Evolutionary conservation across 2,888 invertebrate species (phyloP).

Genomic region (Steromphala cineraria): DNA sequence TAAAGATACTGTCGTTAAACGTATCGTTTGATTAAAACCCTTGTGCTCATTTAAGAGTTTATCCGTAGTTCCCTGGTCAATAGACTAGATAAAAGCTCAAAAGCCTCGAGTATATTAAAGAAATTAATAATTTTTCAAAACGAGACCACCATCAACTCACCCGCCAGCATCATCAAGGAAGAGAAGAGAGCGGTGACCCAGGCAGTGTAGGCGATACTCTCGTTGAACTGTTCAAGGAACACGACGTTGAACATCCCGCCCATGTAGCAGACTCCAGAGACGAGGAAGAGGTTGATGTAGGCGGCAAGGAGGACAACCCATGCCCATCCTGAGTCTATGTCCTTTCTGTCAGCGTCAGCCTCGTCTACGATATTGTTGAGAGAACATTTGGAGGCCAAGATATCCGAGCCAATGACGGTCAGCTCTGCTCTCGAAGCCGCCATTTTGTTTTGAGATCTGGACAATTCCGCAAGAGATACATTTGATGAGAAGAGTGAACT

Average conservation of each 20-base stretch:
- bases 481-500: no score
- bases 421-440: background rate
- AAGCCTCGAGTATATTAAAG: no score
- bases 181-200: slow-evolving; percentile 15
- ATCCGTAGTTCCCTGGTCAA: no score
- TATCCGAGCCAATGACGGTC: background rate
- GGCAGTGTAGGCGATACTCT: slow-evolving; percentile 1
- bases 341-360: background rate
- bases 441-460: background rate
- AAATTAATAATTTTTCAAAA: no score
- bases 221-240: slow-evolving; percentile 4
- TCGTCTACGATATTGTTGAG: background rate
- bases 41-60: no score
- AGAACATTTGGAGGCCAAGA: background rate
- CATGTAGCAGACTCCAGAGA: background rate
- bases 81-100: no score
- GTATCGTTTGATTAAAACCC: no score
- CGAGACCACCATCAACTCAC: background rate
- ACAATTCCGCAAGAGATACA: no score
- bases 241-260: slow-evolving; percentile 14
- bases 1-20: no score
- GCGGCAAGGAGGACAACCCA: background rate
- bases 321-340: slow-evolving; percentile 1
- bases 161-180: background rate
- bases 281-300: background rate